Evolutionary conservation across 2,113 vertebrate genomes (phyloP).

Genomic region (Tympanuchus pallidicinctus): DNA sequence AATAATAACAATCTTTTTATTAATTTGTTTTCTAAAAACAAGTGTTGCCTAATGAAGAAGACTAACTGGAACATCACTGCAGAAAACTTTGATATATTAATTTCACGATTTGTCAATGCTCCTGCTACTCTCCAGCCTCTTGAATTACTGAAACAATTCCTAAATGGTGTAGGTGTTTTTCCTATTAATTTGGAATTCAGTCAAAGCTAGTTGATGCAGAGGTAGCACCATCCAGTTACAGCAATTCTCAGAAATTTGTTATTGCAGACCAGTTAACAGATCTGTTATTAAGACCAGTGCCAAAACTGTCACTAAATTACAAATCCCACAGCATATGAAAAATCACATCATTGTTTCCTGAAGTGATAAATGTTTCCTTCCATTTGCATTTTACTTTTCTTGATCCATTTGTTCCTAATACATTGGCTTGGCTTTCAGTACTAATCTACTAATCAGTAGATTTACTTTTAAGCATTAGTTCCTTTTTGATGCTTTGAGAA

Average conservation of each 20-base stretch:
- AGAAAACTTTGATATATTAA: background rate
- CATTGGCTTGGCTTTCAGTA: background rate
- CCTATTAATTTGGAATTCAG: background rate
- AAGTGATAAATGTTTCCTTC: background rate
- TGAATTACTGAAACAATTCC: background rate
- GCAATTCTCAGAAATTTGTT: background rate
- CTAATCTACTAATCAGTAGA: background rate
- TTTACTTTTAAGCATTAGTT: background rate
- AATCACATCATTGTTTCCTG: background rate
- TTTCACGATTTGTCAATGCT: background rate
- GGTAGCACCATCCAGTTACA: background rate
- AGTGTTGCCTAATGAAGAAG: background rate
- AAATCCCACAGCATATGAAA: background rate
- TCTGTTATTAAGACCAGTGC: background rate
- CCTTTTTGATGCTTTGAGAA: background rate
- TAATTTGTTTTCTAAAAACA: background rate
- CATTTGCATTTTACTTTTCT: background rate
- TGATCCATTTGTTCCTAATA: background rate
- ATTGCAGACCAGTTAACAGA: background rate
- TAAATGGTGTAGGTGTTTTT: background rate
- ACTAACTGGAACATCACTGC: background rate
- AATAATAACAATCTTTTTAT: background rate
- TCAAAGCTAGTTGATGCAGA: background rate
- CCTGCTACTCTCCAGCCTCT: background rate
- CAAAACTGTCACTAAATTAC: background rate